phyloP scores from a whole-genome alignment of 2,888 invertebrate species.

The Nomada hirtipes region DNA sequence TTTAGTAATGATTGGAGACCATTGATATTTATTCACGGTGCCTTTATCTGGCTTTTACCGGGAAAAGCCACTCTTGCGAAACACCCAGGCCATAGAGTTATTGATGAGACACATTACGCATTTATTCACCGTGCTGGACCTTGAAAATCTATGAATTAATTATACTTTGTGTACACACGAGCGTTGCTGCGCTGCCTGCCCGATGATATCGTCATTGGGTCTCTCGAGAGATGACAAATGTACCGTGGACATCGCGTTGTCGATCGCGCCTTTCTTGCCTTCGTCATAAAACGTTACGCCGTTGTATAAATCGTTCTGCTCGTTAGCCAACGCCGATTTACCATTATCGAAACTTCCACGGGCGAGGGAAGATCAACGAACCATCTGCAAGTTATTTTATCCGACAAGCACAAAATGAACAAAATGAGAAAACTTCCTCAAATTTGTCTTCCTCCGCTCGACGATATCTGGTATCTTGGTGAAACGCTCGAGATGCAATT shows the following conservation, averaged over 20 bases:
- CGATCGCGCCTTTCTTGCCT: constrained; percentile 32
- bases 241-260: constrained; percentile 31
- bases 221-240: constrained; percentile 49
- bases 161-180: constrained; percentile 39
- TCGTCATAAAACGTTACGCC: constrained; percentile 32
- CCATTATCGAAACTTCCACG: constrained; percentile 27
- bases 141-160: constrained; percentile 65
- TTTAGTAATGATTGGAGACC: constrained; percentile 57
- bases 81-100: constrained; percentile 46
- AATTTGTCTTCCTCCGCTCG: too few species aligned
- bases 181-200: constrained; percentile 16
- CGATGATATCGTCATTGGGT: constrained; percentile 47
- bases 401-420: too few species aligned
- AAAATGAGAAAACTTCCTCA: too few species aligned
- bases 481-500: too few species aligned
- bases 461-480: too few species aligned
- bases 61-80: constrained; percentile 44
- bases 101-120: constrained; percentile 54
- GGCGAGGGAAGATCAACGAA: constrained; percentile 5
- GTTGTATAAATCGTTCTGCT: constrained; percentile 44
- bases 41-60: constrained; percentile 37
- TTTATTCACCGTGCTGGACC: constrained; percentile 56
- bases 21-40: constrained; percentile 50
- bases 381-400: background rate
- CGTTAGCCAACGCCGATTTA: constrained; percentile 50